Base-by-base conservation (phyloP, 2,797 vertebrate genomes). In the Chloroceryle inda region DNA sequence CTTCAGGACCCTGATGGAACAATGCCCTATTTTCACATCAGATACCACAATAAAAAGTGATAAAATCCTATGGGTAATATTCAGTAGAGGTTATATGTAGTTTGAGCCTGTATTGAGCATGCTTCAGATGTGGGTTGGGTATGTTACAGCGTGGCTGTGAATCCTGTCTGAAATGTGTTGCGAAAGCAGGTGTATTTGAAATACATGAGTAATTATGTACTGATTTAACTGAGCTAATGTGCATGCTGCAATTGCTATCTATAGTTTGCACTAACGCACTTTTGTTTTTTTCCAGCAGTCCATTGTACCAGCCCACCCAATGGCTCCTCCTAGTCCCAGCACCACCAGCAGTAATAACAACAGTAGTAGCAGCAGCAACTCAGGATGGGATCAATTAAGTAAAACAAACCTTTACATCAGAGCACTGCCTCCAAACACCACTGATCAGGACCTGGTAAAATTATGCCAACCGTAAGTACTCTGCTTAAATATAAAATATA, bases 371-470 rank as follows among this genome's bases (percentile, higher is more conserved):
- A 99, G 99, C 96, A 99, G 98, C 98, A 98, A 97, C 79, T 99
- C 99, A 95, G 99, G 99, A 97, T 99, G 99, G 99, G 99, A 99
- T 97, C 99, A 99, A 95, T 99, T 99, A 97, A 99, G 99, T 98
- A 99, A 99, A 99, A 99, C 99, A 31, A 99, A 99, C 98, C 99
- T 99, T 95, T 99, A 99, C 96, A 99, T 99, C 97, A 98, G 99
- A 97, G 99, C 99, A 80, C 98, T 99, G 98, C 98, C 98, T 97
- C 99, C 99, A 47, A 98, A 98, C 92, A 99, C 99, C 98, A 99
- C 99, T 66, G 99, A 99, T 97, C 99, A 99, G 97, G 99, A 99
- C 98, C 98, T 99, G 98, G 99, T 99, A 97, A 99, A 99, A 94
- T 98, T 99, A 96, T 99, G 99, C 97, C 99, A 99, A 98, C 99